Evolutionary conservation across 2,888 invertebrate genomes (phyloP).

Genomic region (Chironomus tentans): DNA sequence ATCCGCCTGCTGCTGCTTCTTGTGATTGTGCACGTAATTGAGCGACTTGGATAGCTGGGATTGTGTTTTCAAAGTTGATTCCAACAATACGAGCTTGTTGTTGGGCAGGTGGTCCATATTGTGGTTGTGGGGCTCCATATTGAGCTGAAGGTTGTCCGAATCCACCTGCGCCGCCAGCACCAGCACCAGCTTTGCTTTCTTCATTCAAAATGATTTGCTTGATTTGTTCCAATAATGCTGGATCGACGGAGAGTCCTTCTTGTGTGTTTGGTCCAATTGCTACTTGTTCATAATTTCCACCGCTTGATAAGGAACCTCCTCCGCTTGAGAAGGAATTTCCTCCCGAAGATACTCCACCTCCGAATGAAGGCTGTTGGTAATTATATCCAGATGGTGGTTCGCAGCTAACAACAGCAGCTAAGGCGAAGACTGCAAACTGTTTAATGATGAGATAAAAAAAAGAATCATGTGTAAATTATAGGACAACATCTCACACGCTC

Average conservation of each 20-base stretch:
- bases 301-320: constrained; percentile 45
- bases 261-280: constrained; percentile 70
- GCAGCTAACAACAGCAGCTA: constrained; percentile 64
- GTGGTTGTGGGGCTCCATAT: constrained; percentile 9
- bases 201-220: constrained; percentile 76
- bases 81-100: constrained; percentile 58
- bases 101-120: constrained; percentile 18
- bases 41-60: constrained; percentile 80
- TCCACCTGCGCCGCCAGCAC: constrained; percentile 44
- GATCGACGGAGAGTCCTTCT: constrained; percentile 75
- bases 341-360: constrained; percentile 42
- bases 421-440: constrained; percentile 74
- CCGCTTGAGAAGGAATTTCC: constrained; percentile 40
- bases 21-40: constrained; percentile 65
- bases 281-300: constrained; percentile 66
- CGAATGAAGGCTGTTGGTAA: constrained; percentile 58
- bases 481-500: no score
- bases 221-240: constrained; percentile 70
- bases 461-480: no score
- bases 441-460: constrained; percentile 31
- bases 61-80: constrained; percentile 75
- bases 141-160: constrained; percentile 36
- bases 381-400: constrained; percentile 70
- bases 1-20: constrained; percentile 43
- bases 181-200: constrained; percentile 55